These are phyloP conservation scores for Cremastobaeus sp. DNA, from an alignment of 2,888 invertebrate genomes.

Conservation along the genomic window DNA sequence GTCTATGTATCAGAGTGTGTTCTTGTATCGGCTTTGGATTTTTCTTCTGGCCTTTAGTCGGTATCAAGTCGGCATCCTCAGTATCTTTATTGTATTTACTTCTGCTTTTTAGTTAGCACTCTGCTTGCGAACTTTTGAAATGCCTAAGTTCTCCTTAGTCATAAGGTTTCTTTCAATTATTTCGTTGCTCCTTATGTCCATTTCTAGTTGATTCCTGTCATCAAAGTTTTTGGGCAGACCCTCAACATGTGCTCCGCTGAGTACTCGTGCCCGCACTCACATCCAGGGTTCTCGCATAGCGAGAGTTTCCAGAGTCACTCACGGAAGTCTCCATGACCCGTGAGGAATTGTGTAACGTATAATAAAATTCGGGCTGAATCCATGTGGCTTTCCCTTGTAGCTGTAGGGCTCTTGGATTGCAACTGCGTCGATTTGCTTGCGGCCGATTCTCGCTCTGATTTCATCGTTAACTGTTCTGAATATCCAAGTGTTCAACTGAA, in stretches of 20 bases:
- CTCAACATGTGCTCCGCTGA: constrained; percentile 3
- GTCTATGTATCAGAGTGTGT: too few relatives aligned
- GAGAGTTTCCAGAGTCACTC: constrained; percentile 2
- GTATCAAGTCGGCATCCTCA: too few relatives aligned
- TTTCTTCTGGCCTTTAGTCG: too few relatives aligned
- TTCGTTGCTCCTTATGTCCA: background rate
- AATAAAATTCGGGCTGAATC: background rate
- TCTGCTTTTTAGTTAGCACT: background rate
- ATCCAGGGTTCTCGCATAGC: background rate
- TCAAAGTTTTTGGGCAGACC: background rate
- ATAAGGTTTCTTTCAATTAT: background rate
- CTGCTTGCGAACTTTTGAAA: background rate
- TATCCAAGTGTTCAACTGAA: constrained; percentile 22
- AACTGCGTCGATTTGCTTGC: background rate
- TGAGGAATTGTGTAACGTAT: too few relatives aligned
- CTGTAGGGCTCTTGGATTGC: constrained; percentile 2
- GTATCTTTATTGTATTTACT: too few relatives aligned
- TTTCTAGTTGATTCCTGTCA: background rate
- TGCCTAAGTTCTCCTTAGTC: background rate
- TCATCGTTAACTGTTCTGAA: background rate
- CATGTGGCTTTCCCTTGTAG: background rate
- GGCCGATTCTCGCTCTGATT: background rate
- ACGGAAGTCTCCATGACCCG: background rate
- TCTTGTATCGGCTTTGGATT: too few relatives aligned
- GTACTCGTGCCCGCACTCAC: constrained; percentile 1